Evolutionary conservation across 2,888 invertebrate species (phyloP), one percentile per base, ranked within the genome.

Genomic region (Cantharis rufa): DNA sequence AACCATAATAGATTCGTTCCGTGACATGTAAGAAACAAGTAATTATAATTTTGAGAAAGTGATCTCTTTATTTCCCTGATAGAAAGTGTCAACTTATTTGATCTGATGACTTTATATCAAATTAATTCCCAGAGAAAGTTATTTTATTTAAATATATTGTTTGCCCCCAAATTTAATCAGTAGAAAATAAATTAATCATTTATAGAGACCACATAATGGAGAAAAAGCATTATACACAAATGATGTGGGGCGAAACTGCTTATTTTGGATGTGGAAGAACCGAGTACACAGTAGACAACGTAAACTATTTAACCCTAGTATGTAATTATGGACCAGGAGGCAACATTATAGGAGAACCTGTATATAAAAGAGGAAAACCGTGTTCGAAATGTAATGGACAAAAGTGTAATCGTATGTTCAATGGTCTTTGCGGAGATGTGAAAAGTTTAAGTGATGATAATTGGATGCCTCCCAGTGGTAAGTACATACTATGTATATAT

Each of bases 211-310:
- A 28, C 2, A 10, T 10, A 28, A n/a, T n/a, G n/a, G 48, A n/a
- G 48, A 48, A n/a, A 48, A 48, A 10, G 3, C 81, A 82, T 63
- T 80, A 77, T 48, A 78, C 80, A 13, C 79, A 79, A 71, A 5
- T 80, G 5, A 72, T 80, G n/a, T 82, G 82, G 82, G 79, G 80
- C 0, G 68, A 73, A 62, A 74, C 80, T 11, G 77, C 78, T n/a
- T 78, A 75, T 18, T 27, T 82, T n/a, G 81, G 81, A 32, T 81
- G 81, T 48, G 77, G 77, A 62, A 70, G 74, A 62, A 69, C 72
- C 24, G n/a, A 21, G 10, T 66, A 21, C 13, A 3, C 7, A 1
- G 10, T 21, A 1, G 5, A 21, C 2, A 3, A n/a, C 9, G 0
- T 1, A 2, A 7, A n/a, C 10, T 18, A n/a, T 66, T 66, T 66